These are phyloP conservation scores for Ostrea denselamellosa DNA, from an alignment of 1,140 invertebrate genomes.

Conservation along the genomic window DNA sequence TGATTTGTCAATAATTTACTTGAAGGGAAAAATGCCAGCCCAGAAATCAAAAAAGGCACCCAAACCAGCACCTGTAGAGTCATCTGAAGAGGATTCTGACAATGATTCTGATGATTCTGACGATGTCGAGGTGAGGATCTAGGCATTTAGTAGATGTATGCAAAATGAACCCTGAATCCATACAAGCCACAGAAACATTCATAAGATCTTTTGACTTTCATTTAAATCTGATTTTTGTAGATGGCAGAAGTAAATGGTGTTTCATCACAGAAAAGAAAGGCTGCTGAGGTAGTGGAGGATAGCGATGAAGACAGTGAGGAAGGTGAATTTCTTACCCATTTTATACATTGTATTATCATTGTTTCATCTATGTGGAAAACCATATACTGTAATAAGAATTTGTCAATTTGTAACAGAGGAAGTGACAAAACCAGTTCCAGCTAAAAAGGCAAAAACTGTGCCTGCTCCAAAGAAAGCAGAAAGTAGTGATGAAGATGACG, in stretches of 20 bases:
- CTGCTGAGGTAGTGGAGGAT: conserved; percentile 26
- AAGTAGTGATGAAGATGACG: conserved; percentile 41
- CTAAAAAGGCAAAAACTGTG: conserved; percentile 28
- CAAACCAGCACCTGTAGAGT: background rate
- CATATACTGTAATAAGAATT: background rate
- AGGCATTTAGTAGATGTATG: background rate
- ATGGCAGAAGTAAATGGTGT: conserved; percentile 33
- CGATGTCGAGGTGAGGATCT: background rate
- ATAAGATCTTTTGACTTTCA: too few relatives aligned
- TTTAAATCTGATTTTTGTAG: background rate
- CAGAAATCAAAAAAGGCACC: conserved; percentile 17
- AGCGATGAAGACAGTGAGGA: conserved; percentile 41
- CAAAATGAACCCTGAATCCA: too few relatives aligned
- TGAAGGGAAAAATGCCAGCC: background rate
- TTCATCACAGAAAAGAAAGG: conserved; percentile 46
- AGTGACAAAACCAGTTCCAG: background rate
- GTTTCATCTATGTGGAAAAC: background rate
- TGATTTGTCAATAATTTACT: background rate
- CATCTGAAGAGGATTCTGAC: background rate
- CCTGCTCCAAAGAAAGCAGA: conserved; percentile 25
- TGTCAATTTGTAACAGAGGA: background rate
- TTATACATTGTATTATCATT: background rate
- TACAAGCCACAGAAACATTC: too few relatives aligned
- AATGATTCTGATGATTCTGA: background rate
- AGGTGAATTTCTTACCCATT: background rate